Percentiles rank a stretch among this genome's conserved stretches.
These are phyloP conservation scores for Etheostoma perlongum DNA, from an alignment of 2,797 vertebrate species.

Conservation along the genomic window DNA sequence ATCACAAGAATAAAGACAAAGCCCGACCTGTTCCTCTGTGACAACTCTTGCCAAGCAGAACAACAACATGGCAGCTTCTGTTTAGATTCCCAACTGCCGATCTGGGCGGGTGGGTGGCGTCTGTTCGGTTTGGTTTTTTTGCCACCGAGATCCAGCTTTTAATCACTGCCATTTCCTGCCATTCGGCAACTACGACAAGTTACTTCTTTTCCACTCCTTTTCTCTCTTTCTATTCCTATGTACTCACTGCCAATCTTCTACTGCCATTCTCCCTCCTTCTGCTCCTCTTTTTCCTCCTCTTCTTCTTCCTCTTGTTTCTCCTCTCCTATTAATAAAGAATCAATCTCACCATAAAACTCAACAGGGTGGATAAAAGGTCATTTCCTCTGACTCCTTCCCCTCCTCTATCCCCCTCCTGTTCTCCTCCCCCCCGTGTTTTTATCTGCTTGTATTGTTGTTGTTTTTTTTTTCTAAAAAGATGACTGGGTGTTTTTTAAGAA, in stretches of 20 bases:
- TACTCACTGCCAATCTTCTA: conserved; percentile 63
- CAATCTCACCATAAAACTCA: conserved; percentile 42
- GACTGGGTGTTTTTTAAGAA: conserved; percentile 65
- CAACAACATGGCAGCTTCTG: conserved; percentile 50
- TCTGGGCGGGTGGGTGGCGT: conserved; percentile 22
- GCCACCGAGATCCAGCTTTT: conserved; percentile 53
- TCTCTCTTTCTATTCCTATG: conserved; percentile 35
- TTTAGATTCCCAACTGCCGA: conserved; percentile 21
- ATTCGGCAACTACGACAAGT: background rate
- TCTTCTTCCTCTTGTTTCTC: background rate
- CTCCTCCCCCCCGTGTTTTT: conserved; percentile 19
- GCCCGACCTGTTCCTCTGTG: conserved; percentile 51
- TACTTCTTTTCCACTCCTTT: background rate
- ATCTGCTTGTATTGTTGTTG: conserved; percentile 67
- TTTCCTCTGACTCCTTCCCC: conserved; percentile 11
- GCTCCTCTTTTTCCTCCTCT: background rate
- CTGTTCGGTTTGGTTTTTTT: background rate
- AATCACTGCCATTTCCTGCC: conserved; percentile 70
- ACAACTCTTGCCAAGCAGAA: conserved; percentile 35
- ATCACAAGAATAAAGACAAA: conserved; percentile 6
- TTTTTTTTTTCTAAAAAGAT: conserved; percentile 59
- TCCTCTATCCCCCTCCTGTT: background rate
- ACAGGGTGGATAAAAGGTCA: conserved; percentile 36
- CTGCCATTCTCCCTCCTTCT: conserved; percentile 35
- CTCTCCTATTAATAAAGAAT: conserved; percentile 38